Base-by-base conservation (phyloP, 2,888 invertebrate species). In the Plagodis pulveraria region DNA sequence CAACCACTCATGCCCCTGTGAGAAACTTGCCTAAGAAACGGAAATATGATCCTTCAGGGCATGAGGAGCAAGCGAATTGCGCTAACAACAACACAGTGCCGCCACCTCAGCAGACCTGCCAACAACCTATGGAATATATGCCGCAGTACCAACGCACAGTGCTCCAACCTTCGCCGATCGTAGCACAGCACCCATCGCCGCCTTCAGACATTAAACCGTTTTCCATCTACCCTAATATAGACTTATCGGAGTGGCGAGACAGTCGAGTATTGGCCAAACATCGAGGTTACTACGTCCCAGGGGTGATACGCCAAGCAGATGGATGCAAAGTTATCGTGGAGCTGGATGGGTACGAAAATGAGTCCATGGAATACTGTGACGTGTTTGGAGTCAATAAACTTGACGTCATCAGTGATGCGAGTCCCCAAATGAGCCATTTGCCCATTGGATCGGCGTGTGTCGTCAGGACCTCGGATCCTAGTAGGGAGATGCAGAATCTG, bases 11-110 rank as follows among this genome's bases (percentile, higher is more conserved):
- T 72, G 91, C 92, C 56, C 94, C 95, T 63, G 94, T 95, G 66
- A 93, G 96, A 65, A 97, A 97, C 84, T 95, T 98, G 81, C 99
- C 99, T 58, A 99, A 99, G 90, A 99, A 99, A 90, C 94, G 99
- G 66, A 98, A 98, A 89, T 97, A 96, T 80, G 96, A 96, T 85
- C 96, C 95, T 46, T 95, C 96, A 46, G 96, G 96, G 76, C 89
- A 96, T 58, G 97, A 97, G 84, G 96, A 94, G 74, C 90, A 93
- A 63, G 90, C 63, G 6, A 59, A 76, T 71, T 93, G 93, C 71
- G 80, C 85, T 48, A 89, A 87, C 69, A 93, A 88, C 64, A 87
- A 89, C 72, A 81, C 83, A 8, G 81, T 80, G 6, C 72, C 81
- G 34, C 63, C 66, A 22, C 81, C 86, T 0, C 72, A 79, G 10